Base-by-base conservation (phyloP, 2,888 invertebrate species). In the Panorpa germanica region DNA sequence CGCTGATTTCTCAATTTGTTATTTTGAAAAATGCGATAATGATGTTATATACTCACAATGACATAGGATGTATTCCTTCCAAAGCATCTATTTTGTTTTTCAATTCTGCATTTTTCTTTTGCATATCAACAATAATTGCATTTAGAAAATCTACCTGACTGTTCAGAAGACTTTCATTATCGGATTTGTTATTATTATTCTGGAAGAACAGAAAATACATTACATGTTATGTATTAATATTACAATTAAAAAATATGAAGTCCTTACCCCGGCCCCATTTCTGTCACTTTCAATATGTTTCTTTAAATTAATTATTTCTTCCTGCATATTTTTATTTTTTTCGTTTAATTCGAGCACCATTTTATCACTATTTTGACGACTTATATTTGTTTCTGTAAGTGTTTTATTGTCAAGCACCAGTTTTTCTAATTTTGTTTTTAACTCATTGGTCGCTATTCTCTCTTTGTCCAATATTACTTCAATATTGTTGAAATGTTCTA, bases 111-210 rank as follows among this genome's bases (percentile, higher is more conserved):
- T 88, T 90, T 53, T 93, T 93, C 40, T 70, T 70, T 53, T 91
- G 88, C 75, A 93, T 81, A 47, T 93, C 93, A 16, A 86, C 88
- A 43, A 96, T 95, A 41, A 96, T 90, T 6, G 91, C 83, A 59
- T 96, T 93, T 17, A 96, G 63, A 57, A 96, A 95, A 42, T 78
- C 76, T 32, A 86, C 73, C n/a, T n/a, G n/a, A n/a, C n/a, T n/a
- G n/a, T n/a, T n/a, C n/a, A n/a, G n/a, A n/a, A n/a, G n/a, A n/a
- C n/a, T n/a, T n/a, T 38, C 31, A 35, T 34, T 37, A 13, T 29
- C 20, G 3, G 32, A 23, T 25, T 34, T n/a, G n/a, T n/a, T n/a
- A n/a, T 50, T 32, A 18, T 31, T 32, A 24, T 28, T 34, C 34
- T 38, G 31, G 20, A 37, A 31, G n/a, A 7, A 11, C 5, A 26